phyloP scores from a whole-genome alignment of 1,140 invertebrate genomes.

The Cryptotermes secundus region DNA sequence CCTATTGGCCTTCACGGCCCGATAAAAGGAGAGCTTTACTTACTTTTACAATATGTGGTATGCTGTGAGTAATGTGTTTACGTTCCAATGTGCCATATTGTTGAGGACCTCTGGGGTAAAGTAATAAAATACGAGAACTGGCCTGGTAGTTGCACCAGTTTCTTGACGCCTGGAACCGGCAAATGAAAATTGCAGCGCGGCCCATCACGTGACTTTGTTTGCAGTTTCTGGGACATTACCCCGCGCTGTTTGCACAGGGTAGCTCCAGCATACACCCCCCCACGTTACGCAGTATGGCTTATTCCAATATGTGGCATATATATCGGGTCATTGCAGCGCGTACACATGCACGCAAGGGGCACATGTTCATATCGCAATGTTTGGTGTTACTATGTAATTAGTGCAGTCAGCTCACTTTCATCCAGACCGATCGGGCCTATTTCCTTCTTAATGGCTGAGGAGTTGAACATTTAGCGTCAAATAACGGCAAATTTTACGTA shows the following conservation, averaged over 20 bases:
- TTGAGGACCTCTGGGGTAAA: too few species aligned
- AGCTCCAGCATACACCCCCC: too few species aligned
- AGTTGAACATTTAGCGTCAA: background rate
- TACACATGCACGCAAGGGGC: background rate
- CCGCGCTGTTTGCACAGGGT: background rate
- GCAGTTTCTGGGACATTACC: constrained; percentile 1
- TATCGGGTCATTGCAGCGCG: background rate
- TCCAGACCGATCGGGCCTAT: background rate
- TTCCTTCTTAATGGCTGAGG: background rate
- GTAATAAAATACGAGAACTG: background rate
- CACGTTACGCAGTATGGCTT: background rate
- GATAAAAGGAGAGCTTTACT: too few species aligned
- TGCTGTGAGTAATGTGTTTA: too few species aligned
- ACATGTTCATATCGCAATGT: background rate
- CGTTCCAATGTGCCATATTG: too few species aligned
- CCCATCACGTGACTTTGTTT: constrained; percentile 18
- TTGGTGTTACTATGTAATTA: background rate
- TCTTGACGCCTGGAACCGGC: background rate
- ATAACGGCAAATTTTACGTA: too few species aligned
- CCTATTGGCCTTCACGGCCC: too few species aligned
- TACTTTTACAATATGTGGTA: too few species aligned
- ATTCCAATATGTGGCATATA: background rate
- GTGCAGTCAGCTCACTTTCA: background rate
- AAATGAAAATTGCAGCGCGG: background rate
- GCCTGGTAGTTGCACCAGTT: background rate